phyloP scores from a whole-genome alignment of 37 sponge, comb jelly and placozoan species.

The Aplysina aerophoba region DNA sequence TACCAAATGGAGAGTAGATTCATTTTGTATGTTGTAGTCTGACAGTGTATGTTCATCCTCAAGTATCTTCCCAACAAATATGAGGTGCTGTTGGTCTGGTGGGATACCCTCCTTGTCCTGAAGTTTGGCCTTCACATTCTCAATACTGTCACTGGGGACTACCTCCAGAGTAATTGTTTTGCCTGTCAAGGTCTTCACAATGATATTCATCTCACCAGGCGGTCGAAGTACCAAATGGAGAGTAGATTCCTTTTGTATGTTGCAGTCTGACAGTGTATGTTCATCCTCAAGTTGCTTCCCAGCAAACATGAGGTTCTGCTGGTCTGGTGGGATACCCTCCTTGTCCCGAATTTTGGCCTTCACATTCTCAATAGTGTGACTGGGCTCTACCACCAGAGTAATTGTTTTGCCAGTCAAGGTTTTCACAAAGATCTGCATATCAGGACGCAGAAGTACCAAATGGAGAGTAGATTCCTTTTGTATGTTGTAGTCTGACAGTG shows the following conservation, averaged over 20 bases:
- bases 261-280: constrained; percentile 2
- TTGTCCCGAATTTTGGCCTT: constrained; percentile 18
- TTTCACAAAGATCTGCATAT: constrained; percentile 84
- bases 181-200: too few species aligned
- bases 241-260: neutral
- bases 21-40: neutral
- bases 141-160: too few species aligned
- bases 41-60: neutral
- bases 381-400: too few species aligned
- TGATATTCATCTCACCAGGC: too few species aligned
- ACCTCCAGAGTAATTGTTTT: too few species aligned
- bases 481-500: constrained; percentile 28
- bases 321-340: constrained; percentile 28
- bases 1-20: neutral
- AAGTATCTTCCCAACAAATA: neutral
- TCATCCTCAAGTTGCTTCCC: constrained; percentile 20
- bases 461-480: constrained; percentile 12
- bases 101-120: too few species aligned
- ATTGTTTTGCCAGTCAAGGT: neutral
- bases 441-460: too few species aligned
- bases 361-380: constrained; percentile 26
- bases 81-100: too few species aligned
- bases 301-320: constrained; percentile 31
- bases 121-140: too few species aligned
- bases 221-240: neutral